Evolutionary conservation across 1,140 invertebrate genomes (phyloP), one percentile per base, ranked within the genome.

Genomic region (Euglossa dilemma): DNA sequence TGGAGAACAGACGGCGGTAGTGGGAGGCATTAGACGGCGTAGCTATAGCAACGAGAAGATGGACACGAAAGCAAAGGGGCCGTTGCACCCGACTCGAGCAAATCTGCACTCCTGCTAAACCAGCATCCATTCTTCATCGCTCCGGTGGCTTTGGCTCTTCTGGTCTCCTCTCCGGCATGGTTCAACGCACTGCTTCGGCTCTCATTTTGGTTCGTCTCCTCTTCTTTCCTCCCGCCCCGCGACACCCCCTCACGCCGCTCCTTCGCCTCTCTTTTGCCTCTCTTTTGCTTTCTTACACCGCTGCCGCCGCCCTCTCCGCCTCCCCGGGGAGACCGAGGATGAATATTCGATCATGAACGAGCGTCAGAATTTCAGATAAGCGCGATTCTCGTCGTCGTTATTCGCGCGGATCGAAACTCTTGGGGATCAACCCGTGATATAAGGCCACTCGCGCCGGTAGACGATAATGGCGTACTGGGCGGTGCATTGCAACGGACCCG

Each of bases 81-180:
- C 93, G 91, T 94, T 94, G 94, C 93, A 94, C 94, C 88, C 92
- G 88, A 89, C 83, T 86, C 86, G 79, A 87, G 85, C 87, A 92
- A 94, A 93, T 94, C 91, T 94, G 92, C 91, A 93, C 93, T 94
- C 92, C 90, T 91, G 91, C 90, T 92, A 92, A 93, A 93, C 90
- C 91, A 92, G 92, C 91, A 90, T 91, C 90, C 92, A 93, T 93
- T 93, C 92, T 89, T 94, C 92, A 92, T 93, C 89, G 83, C 90
- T 89, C 61, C 66, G 87, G 82, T 86, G 77, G 85, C 80, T 92
- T 91, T 86, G 87, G 85, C 87, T 90, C 84, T 80, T 86, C 63
- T 87, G 80, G 82, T 87, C 85, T 88, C 66, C 85, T 52, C 61
- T 87, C 81, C 84, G 36, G 54, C 80, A 71, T 87, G 85, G 79